These are phyloP conservation scores for Vulpes lagopus DNA, from an alignment of 2,113 vertebrate species.

Conservation along the genomic window DNA sequence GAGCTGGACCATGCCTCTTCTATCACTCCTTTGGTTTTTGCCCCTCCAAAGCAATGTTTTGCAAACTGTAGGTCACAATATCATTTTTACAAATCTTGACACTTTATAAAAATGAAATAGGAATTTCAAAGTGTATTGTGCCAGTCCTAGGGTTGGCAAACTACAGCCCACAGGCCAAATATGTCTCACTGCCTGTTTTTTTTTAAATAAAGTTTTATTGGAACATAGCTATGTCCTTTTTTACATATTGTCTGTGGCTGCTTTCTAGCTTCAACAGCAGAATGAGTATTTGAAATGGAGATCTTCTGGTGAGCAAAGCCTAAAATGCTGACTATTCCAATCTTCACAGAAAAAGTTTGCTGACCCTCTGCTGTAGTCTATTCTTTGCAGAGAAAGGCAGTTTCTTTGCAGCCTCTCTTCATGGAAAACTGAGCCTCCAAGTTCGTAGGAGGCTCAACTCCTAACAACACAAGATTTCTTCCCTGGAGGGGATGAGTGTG, in stretches of 20 bases:
- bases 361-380: background rate
- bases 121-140: background rate
- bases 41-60: background rate
- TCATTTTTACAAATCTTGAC: background rate
- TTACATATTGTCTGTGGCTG: background rate
- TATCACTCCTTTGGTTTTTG: background rate
- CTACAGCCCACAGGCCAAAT: background rate
- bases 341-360: background rate
- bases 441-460: background rate
- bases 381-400: background rate
- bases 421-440: background rate
- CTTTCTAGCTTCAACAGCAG: background rate
- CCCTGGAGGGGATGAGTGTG: background rate
- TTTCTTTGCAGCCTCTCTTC: background rate
- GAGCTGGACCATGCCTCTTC: background rate
- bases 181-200: background rate
- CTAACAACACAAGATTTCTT: background rate
- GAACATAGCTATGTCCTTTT: background rate
- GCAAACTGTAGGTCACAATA: background rate
- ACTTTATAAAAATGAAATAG: background rate
- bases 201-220: slow-evolving; percentile 28
- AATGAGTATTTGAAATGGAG: background rate
- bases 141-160: background rate
- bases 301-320: background rate
- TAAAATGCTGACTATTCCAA: background rate